Evolutionary conservation across 2,113 vertebrate species (phyloP).

Genomic region (Plotosus lineatus): DNA sequence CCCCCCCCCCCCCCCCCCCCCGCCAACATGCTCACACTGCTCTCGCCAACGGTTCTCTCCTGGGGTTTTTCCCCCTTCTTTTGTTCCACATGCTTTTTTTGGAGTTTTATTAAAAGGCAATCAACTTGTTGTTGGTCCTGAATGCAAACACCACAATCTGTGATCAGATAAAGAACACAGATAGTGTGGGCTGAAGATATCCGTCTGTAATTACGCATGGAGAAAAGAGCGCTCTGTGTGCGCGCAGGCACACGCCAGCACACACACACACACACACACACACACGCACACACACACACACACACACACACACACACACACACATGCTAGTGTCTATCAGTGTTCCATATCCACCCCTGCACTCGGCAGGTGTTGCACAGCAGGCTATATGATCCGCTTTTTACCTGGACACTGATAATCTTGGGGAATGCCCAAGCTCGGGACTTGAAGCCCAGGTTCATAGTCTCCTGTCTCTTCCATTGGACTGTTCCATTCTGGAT

Average conservation of each 20-base stretch:
- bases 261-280: constrained; percentile 3
- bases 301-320: constrained; percentile 40
- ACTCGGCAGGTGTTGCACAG: constrained; percentile 44
- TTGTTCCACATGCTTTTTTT: constrained; percentile 33
- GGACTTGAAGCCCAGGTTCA: constrained; percentile 48
- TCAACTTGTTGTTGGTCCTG: constrained; percentile 39
- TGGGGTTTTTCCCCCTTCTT: constrained; percentile 29
- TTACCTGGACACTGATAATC: constrained; percentile 53
- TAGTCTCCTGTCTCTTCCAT: constrained; percentile 33
- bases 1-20: background rate
- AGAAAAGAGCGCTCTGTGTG: background rate
- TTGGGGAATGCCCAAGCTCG: constrained; percentile 51
- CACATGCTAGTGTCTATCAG: constrained; percentile 56
- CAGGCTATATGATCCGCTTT: constrained; percentile 44
- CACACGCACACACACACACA: constrained; percentile 34
- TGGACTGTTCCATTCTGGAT: constrained; percentile 13
- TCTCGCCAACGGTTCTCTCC: constrained; percentile 38
- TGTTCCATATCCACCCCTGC: constrained; percentile 33
- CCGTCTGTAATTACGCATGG: constrained; percentile 13
- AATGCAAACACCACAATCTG: constrained; percentile 52
- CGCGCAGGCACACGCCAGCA: background rate
- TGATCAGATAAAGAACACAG: constrained; percentile 35
- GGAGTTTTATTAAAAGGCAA: constrained; percentile 53
- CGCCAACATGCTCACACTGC: background rate
- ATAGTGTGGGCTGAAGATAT: constrained; percentile 31